Evolutionary conservation across 2,113 vertebrate genomes (phyloP).

Genomic region (Cyphomyrus plagiostoma): DNA sequence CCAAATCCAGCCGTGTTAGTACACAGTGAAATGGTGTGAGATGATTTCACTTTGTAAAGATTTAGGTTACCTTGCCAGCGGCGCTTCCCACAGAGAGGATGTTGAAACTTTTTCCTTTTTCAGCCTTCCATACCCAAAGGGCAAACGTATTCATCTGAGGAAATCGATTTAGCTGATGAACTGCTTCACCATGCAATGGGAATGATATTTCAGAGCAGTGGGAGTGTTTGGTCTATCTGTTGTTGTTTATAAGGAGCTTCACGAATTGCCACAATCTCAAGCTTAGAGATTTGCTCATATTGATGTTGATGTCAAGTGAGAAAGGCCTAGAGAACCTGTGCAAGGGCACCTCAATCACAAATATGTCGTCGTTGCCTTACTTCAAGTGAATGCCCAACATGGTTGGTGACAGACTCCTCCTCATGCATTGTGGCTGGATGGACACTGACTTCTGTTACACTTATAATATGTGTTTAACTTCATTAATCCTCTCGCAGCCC

Average conservation of each 20-base stretch:
- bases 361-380: background rate
- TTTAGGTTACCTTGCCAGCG: background rate
- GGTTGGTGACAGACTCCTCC: background rate
- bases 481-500: background rate
- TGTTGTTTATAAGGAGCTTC: background rate
- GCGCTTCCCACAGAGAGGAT: background rate
- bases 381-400: background rate
- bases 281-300: background rate
- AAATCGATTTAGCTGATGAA: constrained; percentile 13
- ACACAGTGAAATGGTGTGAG: background rate
- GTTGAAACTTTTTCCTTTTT: background rate
- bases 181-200: background rate
- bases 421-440: background rate
- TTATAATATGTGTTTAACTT: background rate
- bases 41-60: background rate
- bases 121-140: background rate
- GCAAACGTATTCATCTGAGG: background rate
- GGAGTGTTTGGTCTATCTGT: background rate
- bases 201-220: background rate
- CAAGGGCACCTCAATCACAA: background rate
- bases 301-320: background rate
- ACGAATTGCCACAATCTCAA: background rate
- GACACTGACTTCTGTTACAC: background rate
- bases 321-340: background rate
- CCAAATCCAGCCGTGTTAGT: background rate